Base-by-base conservation (phyloP, 2,113 vertebrate genomes). In the Brevimyrus niger region DNA sequence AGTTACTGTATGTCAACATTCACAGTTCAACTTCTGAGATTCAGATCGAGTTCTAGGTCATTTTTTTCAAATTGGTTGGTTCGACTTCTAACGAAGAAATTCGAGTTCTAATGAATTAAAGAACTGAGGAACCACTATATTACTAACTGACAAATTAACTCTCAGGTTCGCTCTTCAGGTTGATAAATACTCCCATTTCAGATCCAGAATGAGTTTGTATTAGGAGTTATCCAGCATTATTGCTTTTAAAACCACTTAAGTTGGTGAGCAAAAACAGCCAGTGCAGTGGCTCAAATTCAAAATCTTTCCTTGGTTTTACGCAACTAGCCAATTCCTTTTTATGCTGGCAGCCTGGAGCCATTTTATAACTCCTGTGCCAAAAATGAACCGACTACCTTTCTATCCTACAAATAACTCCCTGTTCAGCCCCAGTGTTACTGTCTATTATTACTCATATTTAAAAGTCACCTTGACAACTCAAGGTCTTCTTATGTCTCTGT, bases 401-500 rank as follows among this genome's bases (percentile, higher is more conserved):
- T 86, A 31, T 51, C n/a, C 46, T 84, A n/a, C 82, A 84, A 47
- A 84, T 84, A 84, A 46, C 42, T 42, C 73, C 35, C 35, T 84
- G 82, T n/a, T 44, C 23, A 84, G 38, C 6, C 35, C 44, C 23
- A 46, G 21, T 69, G 58, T n/a, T 88, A 21, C 58, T 44, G 87
- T 35, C 53, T 88, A 58, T 69, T 88, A 23, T 88, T 42, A 27
- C 38, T 58, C 55, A 15, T 69, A 31, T 88, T 88, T 69, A 46
- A 88, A 88, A 58, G 87, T 88, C 87, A 88, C 55, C 55, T 88
- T 88, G 87, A 88, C 35, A 65, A n/a, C 55, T 47, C 58, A 69
- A 42, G 38, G 38, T 55, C 69, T 46, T 23, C 61, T 80, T 80
- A 19, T 80, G 35, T 46, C 58, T 35, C 87, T 42, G 27, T 46